Percentiles rank a stretch among this genome's conserved stretches.
Conservation (phyloP, 2,888 invertebrate genomes). For the Bruchidius siliquastri region DNA sequence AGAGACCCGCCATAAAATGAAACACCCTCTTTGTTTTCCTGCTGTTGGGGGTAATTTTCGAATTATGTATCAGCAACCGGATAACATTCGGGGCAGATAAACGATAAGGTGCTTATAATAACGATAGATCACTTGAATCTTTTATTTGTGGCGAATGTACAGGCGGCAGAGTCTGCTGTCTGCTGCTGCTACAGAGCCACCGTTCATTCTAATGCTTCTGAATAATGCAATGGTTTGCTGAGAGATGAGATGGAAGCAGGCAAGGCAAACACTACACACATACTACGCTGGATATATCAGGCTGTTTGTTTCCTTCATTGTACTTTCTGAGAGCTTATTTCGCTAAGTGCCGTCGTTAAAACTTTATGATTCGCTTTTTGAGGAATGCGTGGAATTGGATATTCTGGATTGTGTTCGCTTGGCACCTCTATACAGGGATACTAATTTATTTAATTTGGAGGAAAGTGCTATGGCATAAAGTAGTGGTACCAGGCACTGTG, state of each 20-base stretch:
- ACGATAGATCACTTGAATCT: not conserved
- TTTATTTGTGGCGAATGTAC: not conserved
- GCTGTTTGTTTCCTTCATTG: not conserved
- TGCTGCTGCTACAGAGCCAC: not conserved
- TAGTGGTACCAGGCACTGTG: no score
- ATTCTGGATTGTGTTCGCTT: not conserved
- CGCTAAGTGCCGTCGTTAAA: not conserved
- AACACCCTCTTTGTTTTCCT: not conserved
- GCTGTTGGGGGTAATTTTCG: not conserved
- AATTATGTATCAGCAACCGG: not conserved
- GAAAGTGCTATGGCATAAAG: no score
- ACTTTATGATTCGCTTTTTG: not conserved
- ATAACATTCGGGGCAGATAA: no score
- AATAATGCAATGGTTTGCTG: not conserved
- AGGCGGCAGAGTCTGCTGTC: no score
- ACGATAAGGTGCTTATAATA: not conserved
- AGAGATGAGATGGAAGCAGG: not conserved
- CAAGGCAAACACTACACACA: not conserved
- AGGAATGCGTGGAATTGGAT: not conserved
- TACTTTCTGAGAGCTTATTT: not conserved
- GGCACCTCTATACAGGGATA: not conserved
- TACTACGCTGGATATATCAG: not conserved
- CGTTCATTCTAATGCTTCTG: not conserved
- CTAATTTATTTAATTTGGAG: not conserved
- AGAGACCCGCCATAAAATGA: not conserved